Evolutionary conservation across 2,113 vertebrate species (phyloP).

Genomic region (Macquaria ambigua): DNA sequence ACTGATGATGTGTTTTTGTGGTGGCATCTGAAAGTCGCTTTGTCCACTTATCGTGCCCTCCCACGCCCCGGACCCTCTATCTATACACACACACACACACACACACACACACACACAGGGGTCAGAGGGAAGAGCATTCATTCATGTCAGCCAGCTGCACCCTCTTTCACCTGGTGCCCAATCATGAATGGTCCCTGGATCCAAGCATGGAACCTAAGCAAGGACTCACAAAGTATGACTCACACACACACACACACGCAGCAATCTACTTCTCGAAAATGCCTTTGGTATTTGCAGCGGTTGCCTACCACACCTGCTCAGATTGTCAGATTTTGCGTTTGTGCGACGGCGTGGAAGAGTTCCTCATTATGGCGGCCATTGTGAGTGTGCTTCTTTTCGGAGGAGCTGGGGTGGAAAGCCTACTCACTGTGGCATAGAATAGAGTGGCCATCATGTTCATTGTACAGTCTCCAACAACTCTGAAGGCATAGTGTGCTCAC

Average conservation of each 20-base stretch:
- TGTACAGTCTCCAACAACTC: constrained; percentile 57
- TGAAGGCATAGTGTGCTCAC: constrained; percentile 55
- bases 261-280: constrained; percentile 56
- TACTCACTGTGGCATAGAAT: constrained; percentile 67
- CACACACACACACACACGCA: constrained; percentile 29
- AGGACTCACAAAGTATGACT: constrained; percentile 28
- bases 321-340: constrained; percentile 55
- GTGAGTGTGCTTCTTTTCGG: constrained; percentile 76
- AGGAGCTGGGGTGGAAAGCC: constrained; percentile 82
- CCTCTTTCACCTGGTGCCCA: constrained; percentile 72
- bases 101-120: constrained; percentile 28
- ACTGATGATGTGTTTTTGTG: constrained; percentile 69
- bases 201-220: constrained; percentile 31
- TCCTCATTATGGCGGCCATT: constrained; percentile 78
- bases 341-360: constrained; percentile 73
- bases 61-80: constrained; percentile 33
- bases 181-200: constrained; percentile 58
- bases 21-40: constrained; percentile 75
- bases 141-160: constrained; percentile 73
- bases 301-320: constrained; percentile 78
- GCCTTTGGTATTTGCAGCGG: constrained; percentile 49
- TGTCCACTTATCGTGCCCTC: constrained; percentile 64
- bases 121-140: constrained; percentile 64
- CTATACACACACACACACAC: constrained; percentile 34
- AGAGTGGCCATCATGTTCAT: constrained; percentile 62